Percentiles rank a stretch among this genome's conserved stretches.
phyloP scores from a whole-genome alignment of 2,797 vertebrate genomes.

The Cryptoblepharus egeriae region DNA sequence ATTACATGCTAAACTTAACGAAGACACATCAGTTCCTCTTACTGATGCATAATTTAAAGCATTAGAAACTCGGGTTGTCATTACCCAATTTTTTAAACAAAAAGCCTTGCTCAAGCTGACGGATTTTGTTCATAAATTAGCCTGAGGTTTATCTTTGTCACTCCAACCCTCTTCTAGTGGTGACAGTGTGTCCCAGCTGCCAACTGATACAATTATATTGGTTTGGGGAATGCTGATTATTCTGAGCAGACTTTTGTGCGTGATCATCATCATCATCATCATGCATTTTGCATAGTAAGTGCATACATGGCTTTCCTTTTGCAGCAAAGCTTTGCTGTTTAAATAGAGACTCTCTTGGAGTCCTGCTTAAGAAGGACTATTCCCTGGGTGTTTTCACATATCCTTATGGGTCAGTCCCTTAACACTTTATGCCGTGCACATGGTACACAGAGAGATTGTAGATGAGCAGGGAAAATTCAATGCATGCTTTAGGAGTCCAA shows the following conservation, averaged over 20 bases:
- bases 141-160: slow-evolving; percentile 49
- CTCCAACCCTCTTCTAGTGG: slow-evolving; percentile 32
- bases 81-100: slow-evolving; percentile 58
- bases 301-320: neutral
- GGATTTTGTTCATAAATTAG: slow-evolving; percentile 54
- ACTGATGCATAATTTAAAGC: slow-evolving; percentile 58
- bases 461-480: neutral
- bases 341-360: no score
- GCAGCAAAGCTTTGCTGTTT: neutral
- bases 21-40: slow-evolving; percentile 53
- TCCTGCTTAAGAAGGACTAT: no score
- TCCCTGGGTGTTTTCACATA: neutral
- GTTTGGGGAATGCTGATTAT: slow-evolving; percentile 19
- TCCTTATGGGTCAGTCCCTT: neutral
- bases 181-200: slow-evolving; percentile 36
- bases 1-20: slow-evolving; percentile 58
- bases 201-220: slow-evolving; percentile 41
- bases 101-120: slow-evolving; percentile 25
- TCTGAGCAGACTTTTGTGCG: slow-evolving; percentile 35
- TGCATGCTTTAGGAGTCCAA: neutral
- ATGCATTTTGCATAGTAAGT: neutral
- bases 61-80: slow-evolving; percentile 43
- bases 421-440: neutral
- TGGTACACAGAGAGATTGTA: neutral
- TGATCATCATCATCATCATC: slow-evolving; percentile 17